Evolutionary conservation across 1,140 invertebrate genomes (phyloP), one percentile per base, ranked within the genome.

Genomic region (Nylanderia fulva): DNA sequence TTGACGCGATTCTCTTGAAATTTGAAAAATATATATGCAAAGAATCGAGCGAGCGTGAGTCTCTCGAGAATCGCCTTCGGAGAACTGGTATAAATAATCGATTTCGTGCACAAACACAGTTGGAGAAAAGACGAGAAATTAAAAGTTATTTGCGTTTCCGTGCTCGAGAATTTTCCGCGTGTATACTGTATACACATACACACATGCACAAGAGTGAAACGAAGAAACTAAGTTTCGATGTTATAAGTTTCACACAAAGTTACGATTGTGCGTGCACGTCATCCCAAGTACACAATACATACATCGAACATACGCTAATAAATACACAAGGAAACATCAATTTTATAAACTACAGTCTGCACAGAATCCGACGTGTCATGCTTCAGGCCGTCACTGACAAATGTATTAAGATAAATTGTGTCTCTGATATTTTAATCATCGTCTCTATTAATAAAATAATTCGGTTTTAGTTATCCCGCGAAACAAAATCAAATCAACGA

Each of bases 41-140:
- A 45, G 42, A 48, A 48, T 48, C 45, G 15, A 18, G 45, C 15
- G 15, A 18, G 5, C 45, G 13, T 18, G 15, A 42, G 15, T 18
- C 4, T n/a, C 45, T 18, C 15, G 45, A 48, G 15, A n/a, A 48
- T 15, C 75, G 33, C 71, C 75, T 87, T 87, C 80, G 64, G 24
- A 88, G 86, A 71, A 86, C 39, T n/a, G 61, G 24, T 29, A 54
- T 11, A 72, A 88, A 29, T 77, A 88, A 29, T 77, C n/a, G 69
- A 83, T 48, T 42, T 84, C 64, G 79, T 84, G 86, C 86, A 72
- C 61, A 77, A 64, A 63, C 15, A 63, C 33, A 36, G 48, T 71
- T 13, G 60, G 21, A 68, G 24, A 74, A 24, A 52, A 36, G 27
- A 61, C 24, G 39, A 24, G 18, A 54, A 85, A 75, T 85, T 68